Evolutionary conservation across 1,140 invertebrate species (phyloP), one percentile per base, ranked within the genome.

Genomic region (Trichonephila clavipes): DNA sequence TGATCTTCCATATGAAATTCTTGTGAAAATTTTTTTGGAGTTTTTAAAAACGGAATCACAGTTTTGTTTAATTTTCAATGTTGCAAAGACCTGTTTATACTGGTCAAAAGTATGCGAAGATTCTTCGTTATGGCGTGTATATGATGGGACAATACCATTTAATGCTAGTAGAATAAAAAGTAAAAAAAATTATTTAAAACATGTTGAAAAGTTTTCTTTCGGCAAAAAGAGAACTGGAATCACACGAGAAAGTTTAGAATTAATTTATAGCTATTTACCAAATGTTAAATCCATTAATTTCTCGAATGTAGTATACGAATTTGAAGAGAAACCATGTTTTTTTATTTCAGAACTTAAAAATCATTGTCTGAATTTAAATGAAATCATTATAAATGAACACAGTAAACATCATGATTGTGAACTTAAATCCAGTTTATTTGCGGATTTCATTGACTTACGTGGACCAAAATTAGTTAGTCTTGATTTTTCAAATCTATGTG

Each of bases 381-480:
- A 69, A n/a, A 28, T 69, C 12, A 69, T 28, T 69, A 24, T 69
- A 24, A n/a, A 24, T 69, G 66, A 69, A 69, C 10, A n/a, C 28
- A 10, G 24, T 2, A n/a, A n/a, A 69, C 28, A 8, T 24, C 12
- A 69, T 28, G 8, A n/a, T 14, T 24, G 10, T 6, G n/a, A 28
- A 28, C 21, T 69, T 24, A n/a, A 10, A 10, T 12, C 14, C 21
- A 69, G 5, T 14, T 28, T 69, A 4, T 69, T 69, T 69, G 1
- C 14, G 10, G n/a, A 24, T 28, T 28, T 69, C 24, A n/a, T 69
- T 24, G 24, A 69, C 1, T 12, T 69, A 24, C 66, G 66, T 69
- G 66, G 66, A 69, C n/a, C 66, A n/a, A 69, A 69, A 24, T 69
- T 69, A 69, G 24, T 69, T 24, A 69, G 66, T 69, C 66, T 69